Evolutionary conservation across 2,888 invertebrate species (phyloP), one percentile per base, ranked within the genome.

Genomic region (Drosophila leonis): DNA sequence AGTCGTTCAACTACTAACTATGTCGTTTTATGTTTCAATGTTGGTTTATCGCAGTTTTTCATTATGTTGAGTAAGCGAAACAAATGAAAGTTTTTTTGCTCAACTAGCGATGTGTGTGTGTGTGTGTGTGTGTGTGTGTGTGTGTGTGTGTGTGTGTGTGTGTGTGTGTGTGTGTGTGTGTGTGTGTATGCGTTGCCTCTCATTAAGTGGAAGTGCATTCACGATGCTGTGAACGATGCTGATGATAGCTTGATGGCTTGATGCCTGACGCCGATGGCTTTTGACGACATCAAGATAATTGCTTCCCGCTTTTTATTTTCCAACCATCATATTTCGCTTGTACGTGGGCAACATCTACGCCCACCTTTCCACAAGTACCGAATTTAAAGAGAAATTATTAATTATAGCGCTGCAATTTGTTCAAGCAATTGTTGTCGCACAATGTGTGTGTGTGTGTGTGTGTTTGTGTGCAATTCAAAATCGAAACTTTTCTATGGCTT

Each of bases 171-270:
- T 55, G 62, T 62, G 62, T 68, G 39, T 31, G 12, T 44, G n/a
- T 35, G 56, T 7, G 56, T 35, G 42, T 55, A 27, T 64, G 54
- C 57, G 35, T 41, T 65, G 64, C 65, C 61, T 72, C 72, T 82
- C 80, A 82, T 90, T 90, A 90, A 90, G 64, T 80, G 83, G 79
- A 85, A 90, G 90, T 88, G 88, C 83, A 90, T 84, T 73, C 68
- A 75, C 51, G 61, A 37, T 18, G 65, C 57, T 71, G 72, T 20
- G 39, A 62, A 59, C 62, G 64, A 44, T 67, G 73, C 57, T 60
- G 76, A 55, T 80, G 66, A 83, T 85, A 74, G 69, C 65, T 88
- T 39, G 54, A 54, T 54, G 54, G 54, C 29, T 37, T 82, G 75
- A 69, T 81, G 72, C 60, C 60, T 54, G 55, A 42, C 42, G 56